Evolutionary conservation across 2,113 vertebrate species (phyloP).

Genomic region (Guaruba guarouba): DNA sequence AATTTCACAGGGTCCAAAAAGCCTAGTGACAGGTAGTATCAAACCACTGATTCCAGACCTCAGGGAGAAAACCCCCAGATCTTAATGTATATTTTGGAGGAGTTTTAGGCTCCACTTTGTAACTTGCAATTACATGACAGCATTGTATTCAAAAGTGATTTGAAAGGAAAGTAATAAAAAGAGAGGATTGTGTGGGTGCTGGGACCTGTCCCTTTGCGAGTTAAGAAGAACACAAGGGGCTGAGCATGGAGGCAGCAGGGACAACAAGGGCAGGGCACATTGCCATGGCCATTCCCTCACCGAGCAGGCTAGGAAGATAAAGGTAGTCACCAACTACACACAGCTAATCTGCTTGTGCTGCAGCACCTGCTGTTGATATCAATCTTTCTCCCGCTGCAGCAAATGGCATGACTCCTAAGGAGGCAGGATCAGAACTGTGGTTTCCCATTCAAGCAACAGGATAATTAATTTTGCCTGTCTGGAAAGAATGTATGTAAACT

Average conservation of each 20-base stretch:
- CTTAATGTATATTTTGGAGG: neutral
- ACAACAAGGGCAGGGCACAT: neutral
- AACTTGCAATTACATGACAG: neutral
- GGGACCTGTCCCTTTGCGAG: neutral
- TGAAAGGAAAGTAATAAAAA: neutral
- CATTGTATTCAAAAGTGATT: neutral
- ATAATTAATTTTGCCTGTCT: neutral
- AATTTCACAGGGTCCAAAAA: neutral
- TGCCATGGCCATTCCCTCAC: neutral
- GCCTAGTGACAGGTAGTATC: neutral
- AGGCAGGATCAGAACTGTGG: neutral
- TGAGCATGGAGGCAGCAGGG: neutral
- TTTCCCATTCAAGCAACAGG: neutral
- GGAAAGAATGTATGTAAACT: neutral
- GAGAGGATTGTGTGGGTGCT: neutral
- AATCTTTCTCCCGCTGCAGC: neutral
- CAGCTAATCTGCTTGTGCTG: neutral
- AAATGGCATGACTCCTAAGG: neutral
- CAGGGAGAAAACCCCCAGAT: accelerated
- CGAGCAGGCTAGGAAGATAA: accelerated
- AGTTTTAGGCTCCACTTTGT: neutral
- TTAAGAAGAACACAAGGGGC: neutral
- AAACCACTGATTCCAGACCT: neutral
- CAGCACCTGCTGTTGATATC: neutral
- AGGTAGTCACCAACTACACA: neutral